Percentiles rank a stretch among this genome's conserved stretches.
phyloP scores from a whole-genome alignment of 2,888 invertebrate species.

The Isoperla grammatica region DNA sequence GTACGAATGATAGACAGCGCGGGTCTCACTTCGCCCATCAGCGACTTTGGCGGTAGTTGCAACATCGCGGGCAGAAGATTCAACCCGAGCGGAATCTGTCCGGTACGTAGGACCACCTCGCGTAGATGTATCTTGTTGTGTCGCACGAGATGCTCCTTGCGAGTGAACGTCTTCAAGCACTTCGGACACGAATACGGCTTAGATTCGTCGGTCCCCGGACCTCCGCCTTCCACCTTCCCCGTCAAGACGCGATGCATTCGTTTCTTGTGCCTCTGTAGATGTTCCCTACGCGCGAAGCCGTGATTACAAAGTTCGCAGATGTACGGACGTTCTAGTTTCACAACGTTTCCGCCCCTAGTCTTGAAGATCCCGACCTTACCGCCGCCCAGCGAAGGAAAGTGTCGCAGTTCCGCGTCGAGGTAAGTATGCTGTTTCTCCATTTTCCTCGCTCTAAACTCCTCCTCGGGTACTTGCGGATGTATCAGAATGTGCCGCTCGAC shows the following conservation, averaged over 20 bases:
- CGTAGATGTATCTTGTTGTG: slow-evolving; percentile 30
- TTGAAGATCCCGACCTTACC: too few relatives aligned
- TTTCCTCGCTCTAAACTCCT: slow-evolving; percentile 2
- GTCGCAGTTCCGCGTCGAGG: background rate
- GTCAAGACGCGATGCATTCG: slow-evolving; percentile 24
- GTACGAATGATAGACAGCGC: background rate
- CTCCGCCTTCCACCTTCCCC: background rate
- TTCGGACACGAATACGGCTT: slow-evolving; percentile 25
- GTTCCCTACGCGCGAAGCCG: slow-evolving; percentile 33
- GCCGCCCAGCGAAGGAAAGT: background rate
- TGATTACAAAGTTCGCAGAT: slow-evolving; percentile 24
- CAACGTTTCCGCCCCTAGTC: background rate
- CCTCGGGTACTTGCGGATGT: slow-evolving; percentile 4
- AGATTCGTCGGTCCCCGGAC: slow-evolving; percentile 8
- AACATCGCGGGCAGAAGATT: background rate
- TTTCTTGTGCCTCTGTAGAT: slow-evolving; percentile 34
- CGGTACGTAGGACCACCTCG: slow-evolving; percentile 20
- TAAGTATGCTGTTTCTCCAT: background rate
- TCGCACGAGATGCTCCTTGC: slow-evolving; percentile 35
- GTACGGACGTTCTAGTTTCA: slow-evolving; percentile 17
- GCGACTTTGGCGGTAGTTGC: background rate
- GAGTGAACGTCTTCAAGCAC: slow-evolving; percentile 35
- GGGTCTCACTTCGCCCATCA: too few relatives aligned
- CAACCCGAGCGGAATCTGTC: background rate
- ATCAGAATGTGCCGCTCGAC: slow-evolving; percentile 33